These are phyloP conservation scores for Dendrocincla tyrannina DNA, from an alignment of 2,797 vertebrate species.

Conservation along the genomic window DNA sequence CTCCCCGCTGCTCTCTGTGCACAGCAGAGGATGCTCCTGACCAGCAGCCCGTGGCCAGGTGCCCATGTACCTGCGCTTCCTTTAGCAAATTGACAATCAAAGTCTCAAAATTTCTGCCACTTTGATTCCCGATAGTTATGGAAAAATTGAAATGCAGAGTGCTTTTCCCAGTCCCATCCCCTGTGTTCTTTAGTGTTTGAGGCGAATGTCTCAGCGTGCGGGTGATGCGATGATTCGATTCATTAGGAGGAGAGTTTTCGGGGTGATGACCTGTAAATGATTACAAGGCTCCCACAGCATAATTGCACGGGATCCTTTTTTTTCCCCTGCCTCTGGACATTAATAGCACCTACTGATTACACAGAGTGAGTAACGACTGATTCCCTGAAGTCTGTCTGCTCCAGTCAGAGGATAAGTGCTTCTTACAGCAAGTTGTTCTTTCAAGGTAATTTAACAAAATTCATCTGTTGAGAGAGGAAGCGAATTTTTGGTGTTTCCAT, in stretches of 20 bases:
- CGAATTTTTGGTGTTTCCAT: accelerated
- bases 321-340: conserved; percentile 46
- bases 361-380: neutral
- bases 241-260: neutral
- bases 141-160: neutral
- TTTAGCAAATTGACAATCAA: accelerated
- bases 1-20: neutral
- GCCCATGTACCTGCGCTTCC: accelerated
- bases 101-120: accelerated
- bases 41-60: neutral
- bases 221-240: neutral
- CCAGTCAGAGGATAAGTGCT: neutral
- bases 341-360: conserved; percentile 28
- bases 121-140: neutral
- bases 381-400: neutral
- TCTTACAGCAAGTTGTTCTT: neutral
- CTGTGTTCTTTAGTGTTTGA: accelerated
- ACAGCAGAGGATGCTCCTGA: neutral
- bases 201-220: accelerated
- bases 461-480: neutral
- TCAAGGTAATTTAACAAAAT: neutral
- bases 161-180: accelerated
- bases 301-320: conserved; percentile 23
- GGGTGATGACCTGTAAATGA: conserved; percentile 25
- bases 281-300: neutral